Base-by-base conservation (phyloP, 2,113 vertebrate genomes). In the Tor tambroides region DNA sequence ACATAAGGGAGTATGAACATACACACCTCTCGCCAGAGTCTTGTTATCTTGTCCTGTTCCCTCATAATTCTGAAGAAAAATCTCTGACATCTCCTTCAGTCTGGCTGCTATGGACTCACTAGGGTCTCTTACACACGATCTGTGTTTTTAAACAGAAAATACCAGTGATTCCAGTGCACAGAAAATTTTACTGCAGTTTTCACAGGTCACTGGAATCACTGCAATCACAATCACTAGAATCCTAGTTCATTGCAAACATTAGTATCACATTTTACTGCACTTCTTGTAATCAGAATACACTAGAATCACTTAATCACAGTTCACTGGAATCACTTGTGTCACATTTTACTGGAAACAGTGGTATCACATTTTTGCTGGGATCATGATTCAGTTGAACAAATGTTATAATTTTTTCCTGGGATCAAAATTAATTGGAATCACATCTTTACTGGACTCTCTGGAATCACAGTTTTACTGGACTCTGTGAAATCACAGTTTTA, bases 71-170 rank as follows among this genome's bases (percentile, higher is more conserved):
- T 95, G 96, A 84, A 93, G 96, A 90, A 96, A 97, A 2, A 93
- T 87, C 17, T 97, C 95, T 2, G 93, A 93, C 97, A 99, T 99
- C 84, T 97, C 96, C 91, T 94, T 97, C 77, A 99, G 89, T 92
- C 97, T 95, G 85, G 89, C 92, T 61, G 92, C 92, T 92, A 99
- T 97, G 74, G 95, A 89, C 63, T 96, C 93, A 83, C 95, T 96
- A 85, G 97, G 98, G 93, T 99, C 96, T 92, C 96, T 96, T 89
- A 96, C 94, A 92, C 97, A 99, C 0, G 93, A 82, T 88, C 98
- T 99, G 89, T n/a, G n/a, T n/a, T n/a, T n/a, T n/a, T n/a, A 54
- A 84, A 86, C 14, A 72, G 30, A 54, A 63, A 49, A 82, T 7
- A 71, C 2, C 49, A 30, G 11, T 54, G 19, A 79, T 23, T 71